Percentiles rank a stretch among this genome's conserved stretches.
Evolutionary conservation across 2,113 vertebrate genomes (phyloP).

Genomic region (Uropsilus gracilis): DNA sequence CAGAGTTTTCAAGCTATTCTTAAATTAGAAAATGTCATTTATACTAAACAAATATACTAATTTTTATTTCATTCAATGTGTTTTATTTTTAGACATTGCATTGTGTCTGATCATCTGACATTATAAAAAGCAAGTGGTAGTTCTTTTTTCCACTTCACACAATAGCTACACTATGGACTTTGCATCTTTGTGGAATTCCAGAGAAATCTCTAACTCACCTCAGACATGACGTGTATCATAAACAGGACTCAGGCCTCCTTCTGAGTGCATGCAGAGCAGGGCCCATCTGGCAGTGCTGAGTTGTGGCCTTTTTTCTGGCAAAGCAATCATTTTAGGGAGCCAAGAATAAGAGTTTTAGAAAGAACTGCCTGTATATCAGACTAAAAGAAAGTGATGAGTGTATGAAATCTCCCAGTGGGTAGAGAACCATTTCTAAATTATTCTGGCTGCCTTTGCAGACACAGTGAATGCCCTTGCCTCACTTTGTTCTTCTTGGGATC

Average conservation of each 20-base stretch:
- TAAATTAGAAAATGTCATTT: not conserved
- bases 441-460: not conserved
- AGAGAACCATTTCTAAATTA: not conserved
- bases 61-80: not conserved
- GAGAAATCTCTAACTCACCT: slow-evolving; percentile 25
- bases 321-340: not conserved
- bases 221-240: not conserved
- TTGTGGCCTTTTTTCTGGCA: slow-evolving; percentile 51
- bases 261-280: not conserved
- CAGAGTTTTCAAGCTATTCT: not conserved
- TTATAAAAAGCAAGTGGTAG: not conserved
- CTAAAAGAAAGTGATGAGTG: slow-evolving; percentile 54
- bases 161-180: not conserved
- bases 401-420: slow-evolving; percentile 25
- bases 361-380: not conserved
- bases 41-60: not conserved
- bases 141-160: not conserved
- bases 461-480: not conserved
- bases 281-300: slow-evolving; percentile 1
- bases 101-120: not conserved
- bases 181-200: not conserved
- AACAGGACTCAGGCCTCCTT: not conserved
- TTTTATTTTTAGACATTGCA: not conserved
- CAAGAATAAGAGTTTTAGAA: slow-evolving; percentile 55
- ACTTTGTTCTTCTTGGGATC: not conserved